Percentiles rank a stretch among this genome's conserved stretches.
These are phyloP conservation scores for Eulimnadia texana DNA, from an alignment of 1,140 invertebrate species.

Conservation along the genomic window DNA sequence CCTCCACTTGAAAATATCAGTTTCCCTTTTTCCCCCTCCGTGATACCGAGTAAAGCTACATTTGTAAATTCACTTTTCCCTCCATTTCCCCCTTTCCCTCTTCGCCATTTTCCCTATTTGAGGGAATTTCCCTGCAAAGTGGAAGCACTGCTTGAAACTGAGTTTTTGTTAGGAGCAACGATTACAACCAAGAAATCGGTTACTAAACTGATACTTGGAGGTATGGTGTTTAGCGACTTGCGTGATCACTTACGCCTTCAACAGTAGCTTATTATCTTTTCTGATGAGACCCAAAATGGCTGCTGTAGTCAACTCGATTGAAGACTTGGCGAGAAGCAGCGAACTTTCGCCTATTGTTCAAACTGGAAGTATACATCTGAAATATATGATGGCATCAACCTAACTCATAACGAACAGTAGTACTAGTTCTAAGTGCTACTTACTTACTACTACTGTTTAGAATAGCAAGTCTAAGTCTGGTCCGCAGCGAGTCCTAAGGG, in stretches of 20 bases:
- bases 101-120: too few relatives aligned
- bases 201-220: background rate
- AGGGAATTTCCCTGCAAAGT: too few relatives aligned
- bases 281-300: background rate
- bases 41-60: too few relatives aligned
- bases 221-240: background rate
- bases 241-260: background rate
- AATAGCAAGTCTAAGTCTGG: background rate
- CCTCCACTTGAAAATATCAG: too few relatives aligned
- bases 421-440: background rate
- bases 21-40: too few relatives aligned
- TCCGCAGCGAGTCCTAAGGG: background rate
- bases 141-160: too few relatives aligned
- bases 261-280: background rate
- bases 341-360: background rate
- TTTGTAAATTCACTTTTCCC: too few relatives aligned
- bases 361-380: background rate
- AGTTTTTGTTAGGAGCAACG: background rate
- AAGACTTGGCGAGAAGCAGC: background rate
- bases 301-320: background rate
- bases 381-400: background rate
- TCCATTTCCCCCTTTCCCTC: too few relatives aligned
- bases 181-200: background rate
- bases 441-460: background rate
- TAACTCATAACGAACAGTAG: background rate